Evolutionary conservation across 2,113 vertebrate species (phyloP), one percentile per base, ranked within the genome.

Genomic region (Passer montanus): DNA sequence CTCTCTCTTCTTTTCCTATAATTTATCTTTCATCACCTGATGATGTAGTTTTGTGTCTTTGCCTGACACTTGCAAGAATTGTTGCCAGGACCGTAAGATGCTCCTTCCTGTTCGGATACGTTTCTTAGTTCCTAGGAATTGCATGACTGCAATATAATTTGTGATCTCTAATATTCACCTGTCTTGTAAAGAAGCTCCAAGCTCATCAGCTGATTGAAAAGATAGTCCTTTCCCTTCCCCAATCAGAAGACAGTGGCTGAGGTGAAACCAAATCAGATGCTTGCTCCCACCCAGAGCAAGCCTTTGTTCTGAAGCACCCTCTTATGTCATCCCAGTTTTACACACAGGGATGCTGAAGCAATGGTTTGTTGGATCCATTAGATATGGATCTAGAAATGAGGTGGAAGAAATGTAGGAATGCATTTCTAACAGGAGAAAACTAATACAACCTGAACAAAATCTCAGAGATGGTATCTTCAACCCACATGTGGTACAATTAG

Each of bases 351-450:
- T 74, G 63, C 68, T 94, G 64, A 92, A 86, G 43, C 47, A 91
- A 35, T 15, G 13, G 21, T 43, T 37, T 47, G 8, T 15, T 30
- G 8, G 16, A 1, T 19, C 43, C 15, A 13, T 74, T 74, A 75
- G 94, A 96, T 95, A 87, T 1, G 4, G 47, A 94, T 95, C 93
- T 91, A 49, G 58, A 87, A 96, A 76, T 68, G 20, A 89, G 33
- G 49, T 95, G 41, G 24, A 91, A 89, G 84, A 53, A 93, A 67
- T 84, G 18, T 69, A 95, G 53, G 89, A 95, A 87, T 84, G 73
- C 49, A 46, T 84, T 91, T 94, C 53, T 60, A 84, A 39, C 49
- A 87, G 53, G n/a, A 72, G 64, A 73, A 78, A 15, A 76, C 1
- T 6, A 68, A 78, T 37, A 26, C 35, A 93, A 68, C 35, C 58